Evolutionary conservation across 2,797 vertebrate genomes (phyloP), one percentile per base, ranked within the genome.

Genomic region (Psittacula echo): DNA sequence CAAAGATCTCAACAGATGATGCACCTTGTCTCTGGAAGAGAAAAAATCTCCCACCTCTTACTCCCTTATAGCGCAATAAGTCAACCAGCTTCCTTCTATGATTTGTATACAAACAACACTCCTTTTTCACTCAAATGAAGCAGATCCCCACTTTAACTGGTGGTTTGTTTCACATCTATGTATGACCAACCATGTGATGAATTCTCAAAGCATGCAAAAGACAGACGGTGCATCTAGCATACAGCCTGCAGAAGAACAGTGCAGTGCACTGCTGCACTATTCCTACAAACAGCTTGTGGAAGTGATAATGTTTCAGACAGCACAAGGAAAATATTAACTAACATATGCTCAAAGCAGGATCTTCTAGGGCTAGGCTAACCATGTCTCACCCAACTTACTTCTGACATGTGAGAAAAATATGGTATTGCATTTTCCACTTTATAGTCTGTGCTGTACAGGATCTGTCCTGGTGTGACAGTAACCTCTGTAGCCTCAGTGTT

Each of bases 181-280:
- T 34, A 19, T 27, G 39, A 65, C 10, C 42, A 30, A 45, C 15
- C 13, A 44, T 9, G 19, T 50, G 37, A 78, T 44, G 27, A 68
- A 44, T 56, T 76, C 58, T 73, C 45, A 41, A 74, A 62, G 58
- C 23, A 50, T 12, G 32, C n/a, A 66, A 51, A 71, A 71, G 32
- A 44, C 67, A 87, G 39, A 37, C 1, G 3, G 37, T 10, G 14
- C 26, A 75, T 47, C 21, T 7, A 51, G 50, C 64, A 66, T 13
- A 23, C 3, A 12, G 4, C 20, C 51, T n/a, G 21, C 17, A 79
- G n/a, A 26, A 79, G n/a, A 26, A 15, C 65, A 56, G 15, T 2
- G 11, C 3, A 2, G 37, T 13, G 22, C 1, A 0, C 15, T 68
- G 27, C 13, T 72, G 27, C 16, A 22, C 24, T 53, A 16, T 6